A percentile compares a stretch with the other conserved stretches of the same genome.
These are phyloP conservation scores for Cephalopterus ornatus DNA, from an alignment of 2,113 vertebrate species.

Conservation along the genomic window DNA sequence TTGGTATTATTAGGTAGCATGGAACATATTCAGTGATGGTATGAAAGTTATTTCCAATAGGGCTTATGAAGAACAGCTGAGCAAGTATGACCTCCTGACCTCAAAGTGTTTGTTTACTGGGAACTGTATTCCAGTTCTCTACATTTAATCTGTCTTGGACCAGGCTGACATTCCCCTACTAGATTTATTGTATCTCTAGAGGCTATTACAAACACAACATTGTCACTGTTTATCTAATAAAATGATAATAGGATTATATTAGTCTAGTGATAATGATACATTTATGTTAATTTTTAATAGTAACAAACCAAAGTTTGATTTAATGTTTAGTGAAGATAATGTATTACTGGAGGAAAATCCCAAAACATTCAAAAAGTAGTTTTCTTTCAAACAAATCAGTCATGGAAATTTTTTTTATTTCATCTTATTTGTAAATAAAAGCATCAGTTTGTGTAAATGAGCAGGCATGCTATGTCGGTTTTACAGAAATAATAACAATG, in stretches of 20 bases:
- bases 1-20: conserved; percentile 33
- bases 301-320: background rate
- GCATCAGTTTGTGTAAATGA: background rate
- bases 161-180: conserved; percentile 31
- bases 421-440: background rate
- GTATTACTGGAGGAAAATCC: background rate
- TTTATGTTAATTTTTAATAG: conserved; percentile 8
- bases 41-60: conserved; percentile 65
- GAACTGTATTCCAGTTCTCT: conserved; percentile 62
- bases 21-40: conserved; percentile 37
- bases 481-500: background rate
- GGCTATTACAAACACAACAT: conserved; percentile 27
- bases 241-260: conserved; percentile 44
- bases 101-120: conserved; percentile 65
- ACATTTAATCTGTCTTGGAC: conserved; percentile 57
- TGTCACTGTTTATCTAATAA: conserved; percentile 55
- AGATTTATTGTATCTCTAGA: conserved; percentile 44
- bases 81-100: conserved; percentile 43
- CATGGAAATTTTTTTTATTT: background rate
- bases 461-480: background rate
- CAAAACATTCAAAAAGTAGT: background rate
- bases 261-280: background rate
- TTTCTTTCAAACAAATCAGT: background rate
- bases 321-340: background rate
- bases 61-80: conserved; percentile 63